Conservation (phyloP, 1,140 invertebrate species). For the Pseudomyrmex concolor region DNA sequence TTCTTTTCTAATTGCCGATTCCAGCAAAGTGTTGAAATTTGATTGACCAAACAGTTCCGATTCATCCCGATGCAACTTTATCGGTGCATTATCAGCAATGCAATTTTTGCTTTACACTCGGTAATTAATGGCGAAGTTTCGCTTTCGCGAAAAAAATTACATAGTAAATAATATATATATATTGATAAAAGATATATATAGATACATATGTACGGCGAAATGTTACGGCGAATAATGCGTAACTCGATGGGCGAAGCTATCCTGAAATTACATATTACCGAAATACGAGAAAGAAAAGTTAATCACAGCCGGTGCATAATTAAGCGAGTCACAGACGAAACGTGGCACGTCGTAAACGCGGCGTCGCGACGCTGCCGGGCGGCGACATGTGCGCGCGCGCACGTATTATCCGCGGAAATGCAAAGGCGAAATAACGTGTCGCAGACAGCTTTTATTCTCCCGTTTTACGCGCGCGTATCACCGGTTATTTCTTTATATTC, state of each 20-base stretch:
- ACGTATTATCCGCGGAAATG: constrained; percentile 52
- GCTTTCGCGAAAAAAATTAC: no score
- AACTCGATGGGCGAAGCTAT: constrained; percentile 43
- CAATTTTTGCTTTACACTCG: no score
- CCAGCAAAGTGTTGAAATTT: no score
- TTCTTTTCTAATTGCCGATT: no score
- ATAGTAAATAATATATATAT: no score
- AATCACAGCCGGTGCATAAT: constrained; percentile 52
- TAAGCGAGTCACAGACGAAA: constrained; percentile 26
- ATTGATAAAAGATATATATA: no score
- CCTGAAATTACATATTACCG: constrained; percentile 46
- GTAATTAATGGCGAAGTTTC: no score
- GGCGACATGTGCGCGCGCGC: not conserved
- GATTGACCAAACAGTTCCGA: no score
- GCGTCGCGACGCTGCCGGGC: constrained; percentile 14
- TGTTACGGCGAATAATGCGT: not conserved
- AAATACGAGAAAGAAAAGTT: constrained; percentile 16
- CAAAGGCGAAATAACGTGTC: constrained; percentile 52
- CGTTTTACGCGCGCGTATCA: constrained; percentile 20
- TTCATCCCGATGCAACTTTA: no score
- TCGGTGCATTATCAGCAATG: no score
- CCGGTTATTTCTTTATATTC: constrained; percentile 55
- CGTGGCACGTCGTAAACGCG: constrained; percentile 40
- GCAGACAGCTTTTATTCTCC: constrained; percentile 56
- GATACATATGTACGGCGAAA: no score